phyloP scores from a whole-genome alignment of 2,113 vertebrate species.

The Butastur rufipennis region DNA sequence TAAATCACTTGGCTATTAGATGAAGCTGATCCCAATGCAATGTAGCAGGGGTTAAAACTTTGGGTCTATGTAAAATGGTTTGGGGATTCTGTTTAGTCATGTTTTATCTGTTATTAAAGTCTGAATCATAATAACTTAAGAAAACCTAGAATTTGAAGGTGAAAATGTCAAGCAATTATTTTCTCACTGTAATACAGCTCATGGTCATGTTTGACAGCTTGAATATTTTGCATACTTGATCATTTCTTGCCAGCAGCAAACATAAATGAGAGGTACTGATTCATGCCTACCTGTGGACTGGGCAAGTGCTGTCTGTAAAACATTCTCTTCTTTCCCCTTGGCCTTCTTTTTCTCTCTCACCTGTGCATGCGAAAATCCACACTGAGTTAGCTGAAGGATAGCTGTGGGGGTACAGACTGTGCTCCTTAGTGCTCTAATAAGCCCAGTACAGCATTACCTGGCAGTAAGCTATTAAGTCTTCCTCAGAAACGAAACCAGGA shows the following conservation, averaged over 20 bases:
- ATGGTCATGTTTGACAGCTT: not conserved
- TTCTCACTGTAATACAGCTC: not conserved
- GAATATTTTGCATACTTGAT: not conserved
- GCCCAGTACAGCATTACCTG: not conserved
- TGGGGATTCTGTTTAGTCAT: not conserved
- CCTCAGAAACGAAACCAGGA: not conserved
- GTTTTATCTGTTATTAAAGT: not conserved
- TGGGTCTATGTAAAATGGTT: not conserved
- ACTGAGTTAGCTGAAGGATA: not conserved
- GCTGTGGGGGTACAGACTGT: not conserved
- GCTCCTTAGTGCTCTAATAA: not conserved
- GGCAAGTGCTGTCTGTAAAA: not conserved
- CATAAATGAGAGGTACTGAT: not conserved
- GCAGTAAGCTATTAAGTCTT: not conserved
- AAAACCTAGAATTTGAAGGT: not conserved
- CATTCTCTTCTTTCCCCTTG: not conserved
- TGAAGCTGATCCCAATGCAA: not conserved
- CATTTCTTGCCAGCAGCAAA: not conserved
- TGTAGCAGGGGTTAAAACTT: not conserved
- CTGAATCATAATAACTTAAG: not conserved
- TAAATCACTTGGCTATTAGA: not conserved
- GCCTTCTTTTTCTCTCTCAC: not conserved
- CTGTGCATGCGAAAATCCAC: not conserved
- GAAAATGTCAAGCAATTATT: not conserved
- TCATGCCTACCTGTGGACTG: not conserved